Conservation (phyloP, 2,797 vertebrate genomes). For the Argya squamiceps region DNA sequence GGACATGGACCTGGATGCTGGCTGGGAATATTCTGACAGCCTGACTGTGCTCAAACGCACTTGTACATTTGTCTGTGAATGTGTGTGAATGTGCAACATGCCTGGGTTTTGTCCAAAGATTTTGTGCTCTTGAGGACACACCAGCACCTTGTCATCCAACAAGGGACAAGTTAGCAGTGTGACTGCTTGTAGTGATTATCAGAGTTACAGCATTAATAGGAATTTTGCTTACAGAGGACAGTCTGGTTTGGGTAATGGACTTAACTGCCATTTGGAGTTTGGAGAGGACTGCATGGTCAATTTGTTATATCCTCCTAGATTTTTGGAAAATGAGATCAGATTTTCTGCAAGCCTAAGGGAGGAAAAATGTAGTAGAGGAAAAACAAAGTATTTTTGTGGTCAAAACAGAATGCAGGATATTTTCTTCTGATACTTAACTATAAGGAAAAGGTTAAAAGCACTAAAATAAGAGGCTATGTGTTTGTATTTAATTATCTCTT, state of each 20-base stretch:
- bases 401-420: neutral
- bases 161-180: neutral
- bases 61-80: neutral
- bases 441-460: neutral
- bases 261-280: neutral
- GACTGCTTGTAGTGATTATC: neutral
- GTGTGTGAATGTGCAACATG: neutral
- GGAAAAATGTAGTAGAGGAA: constrained; percentile 2
- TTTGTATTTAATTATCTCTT: neutral
- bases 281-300: neutral
- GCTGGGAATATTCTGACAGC: neutral
- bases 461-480: neutral
- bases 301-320: neutral
- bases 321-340: constrained; percentile 35
- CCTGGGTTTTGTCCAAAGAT: neutral
- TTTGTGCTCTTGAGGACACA: neutral
- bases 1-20: neutral
- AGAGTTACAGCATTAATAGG: neutral
- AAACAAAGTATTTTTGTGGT: constrained; percentile 22
- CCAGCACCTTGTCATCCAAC: neutral
- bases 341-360: constrained; percentile 7
- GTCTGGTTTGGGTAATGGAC: neutral
- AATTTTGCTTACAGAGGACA: neutral
- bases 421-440: neutral
- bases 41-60: neutral